A percentile compares a stretch with the other conserved stretches of the same genome.
These are phyloP conservation scores for Anthoscopus minutus DNA, from an alignment of 2,113 vertebrate species.

Conservation along the genomic window DNA sequence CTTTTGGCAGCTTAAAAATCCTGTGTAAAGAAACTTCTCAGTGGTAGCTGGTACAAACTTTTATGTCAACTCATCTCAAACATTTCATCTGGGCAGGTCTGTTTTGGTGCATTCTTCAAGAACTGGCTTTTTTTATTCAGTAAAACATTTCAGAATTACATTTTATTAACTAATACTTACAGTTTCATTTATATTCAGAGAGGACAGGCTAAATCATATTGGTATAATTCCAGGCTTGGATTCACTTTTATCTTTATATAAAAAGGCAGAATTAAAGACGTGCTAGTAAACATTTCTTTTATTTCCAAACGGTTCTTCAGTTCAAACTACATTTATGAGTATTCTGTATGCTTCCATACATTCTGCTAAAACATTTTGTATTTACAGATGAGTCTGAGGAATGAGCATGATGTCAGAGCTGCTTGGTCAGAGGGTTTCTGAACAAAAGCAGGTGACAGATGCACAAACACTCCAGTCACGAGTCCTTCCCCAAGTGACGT, in stretches of 20 bases:
- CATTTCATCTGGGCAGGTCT: not conserved
- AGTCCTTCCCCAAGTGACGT: not conserved
- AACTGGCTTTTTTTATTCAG: not conserved
- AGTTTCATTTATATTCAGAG: not conserved
- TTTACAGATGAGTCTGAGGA: not conserved
- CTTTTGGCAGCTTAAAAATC: conserved; percentile 35
- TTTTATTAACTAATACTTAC: not conserved
- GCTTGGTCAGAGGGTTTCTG: not conserved
- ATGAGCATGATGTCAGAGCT: not conserved
- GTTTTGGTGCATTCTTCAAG: not conserved
- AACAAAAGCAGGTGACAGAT: not conserved
- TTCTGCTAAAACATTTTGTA: not conserved
- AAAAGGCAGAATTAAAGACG: not conserved
- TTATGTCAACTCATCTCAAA: not conserved
- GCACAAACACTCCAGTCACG: not conserved
- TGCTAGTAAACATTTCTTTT: not conserved
- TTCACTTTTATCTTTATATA: not conserved
- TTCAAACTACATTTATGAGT: not conserved
- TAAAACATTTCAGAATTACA: not conserved
- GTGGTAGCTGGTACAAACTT: conserved; percentile 9
- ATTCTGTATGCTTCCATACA: not conserved
- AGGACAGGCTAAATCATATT: not conserved
- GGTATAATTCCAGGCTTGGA: not conserved
- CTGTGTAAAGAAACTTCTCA: conserved; percentile 25
- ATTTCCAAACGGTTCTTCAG: not conserved